phyloP scores from a whole-genome alignment of 1,140 invertebrate species.

The Sarcophaga bullata region DNA sequence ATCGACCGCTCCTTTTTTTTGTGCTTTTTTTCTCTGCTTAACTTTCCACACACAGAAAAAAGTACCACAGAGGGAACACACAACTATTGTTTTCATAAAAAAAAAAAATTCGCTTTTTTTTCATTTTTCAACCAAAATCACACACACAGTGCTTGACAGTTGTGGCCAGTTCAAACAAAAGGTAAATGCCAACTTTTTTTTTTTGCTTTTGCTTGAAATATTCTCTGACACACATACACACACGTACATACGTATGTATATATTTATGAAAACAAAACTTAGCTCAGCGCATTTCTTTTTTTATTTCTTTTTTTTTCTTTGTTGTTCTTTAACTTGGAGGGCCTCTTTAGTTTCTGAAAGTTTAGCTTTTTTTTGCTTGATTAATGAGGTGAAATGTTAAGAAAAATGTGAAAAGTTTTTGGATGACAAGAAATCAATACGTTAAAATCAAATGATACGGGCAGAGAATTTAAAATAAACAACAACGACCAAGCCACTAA shows the following conservation, averaged over 20 bases:
- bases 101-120: background rate
- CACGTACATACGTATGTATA: background rate
- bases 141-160: slow-evolving; percentile 18
- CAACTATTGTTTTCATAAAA: background rate
- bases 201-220: background rate
- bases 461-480: background rate
- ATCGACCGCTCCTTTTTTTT: slow-evolving; percentile 50
- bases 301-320: no score
- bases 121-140: background rate
- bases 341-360: background rate
- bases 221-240: slow-evolving; percentile 8
- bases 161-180: slow-evolving; percentile 27
- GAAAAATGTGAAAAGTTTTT: slow-evolving; percentile 40
- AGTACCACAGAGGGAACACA: background rate
- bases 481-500: background rate
- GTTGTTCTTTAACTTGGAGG: slow-evolving; percentile 28
- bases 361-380: slow-evolving; percentile 31
- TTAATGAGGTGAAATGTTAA: slow-evolving; percentile 42
- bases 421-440: slow-evolving; percentile 39
- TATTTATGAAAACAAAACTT: background rate
- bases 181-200: slow-evolving; percentile 4
- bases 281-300: no score
- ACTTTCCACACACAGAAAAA: background rate
- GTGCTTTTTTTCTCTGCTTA: slow-evolving; percentile 3
- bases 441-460: slow-evolving; percentile 35